Evolutionary conservation across 2,888 invertebrate genomes (phyloP), one percentile per base, ranked within the genome.

Genomic region (Ligdia adustata): DNA sequence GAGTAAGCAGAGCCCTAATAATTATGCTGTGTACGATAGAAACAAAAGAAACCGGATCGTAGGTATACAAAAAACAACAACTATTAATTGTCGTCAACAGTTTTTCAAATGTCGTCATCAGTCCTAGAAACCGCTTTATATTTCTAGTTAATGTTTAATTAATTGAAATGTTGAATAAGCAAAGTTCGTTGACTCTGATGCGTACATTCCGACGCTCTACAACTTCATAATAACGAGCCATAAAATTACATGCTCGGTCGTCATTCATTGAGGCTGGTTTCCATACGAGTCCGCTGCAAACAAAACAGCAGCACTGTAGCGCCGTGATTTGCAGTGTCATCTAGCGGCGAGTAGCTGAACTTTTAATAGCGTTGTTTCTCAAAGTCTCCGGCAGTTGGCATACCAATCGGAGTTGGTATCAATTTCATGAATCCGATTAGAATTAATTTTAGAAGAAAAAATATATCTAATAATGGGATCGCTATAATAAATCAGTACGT

Each of bases 311-410:
- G 78, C 79, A 78, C 76, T 51, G 52, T 52, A 57, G 67, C 57
- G 35, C 31, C 42, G 47, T 24, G 38, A 27, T 38, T 12, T 31
- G 29, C 44, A 47, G 66, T 83, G 87, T 80, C 86, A 87, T 67
- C 88, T 82, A 65, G 72, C 60, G 78, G 63, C 69, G 82, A 86
- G 82, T 86, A 84, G 90, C 69, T 39, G 72, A 80, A 88, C 79
- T 64, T 62, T 27, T 39, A 29, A 18, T 41, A 9, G 22, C 16
- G 34, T 22, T 33, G 64, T 67, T 82, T 72, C 60, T 41, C 49
- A 61, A 56, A 54, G 34, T 14, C 24, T 44, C 52, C 80, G 56
- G 71, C 63, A 84, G 85, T 44, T 77, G 75, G 79, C 83, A 78
- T 65, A 41, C 32, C 20, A 24, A 32, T 35, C 29, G 46, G 27